These are phyloP conservation scores for Canis aureus DNA, from an alignment of 2,113 vertebrate genomes.

Conservation along the genomic window DNA sequence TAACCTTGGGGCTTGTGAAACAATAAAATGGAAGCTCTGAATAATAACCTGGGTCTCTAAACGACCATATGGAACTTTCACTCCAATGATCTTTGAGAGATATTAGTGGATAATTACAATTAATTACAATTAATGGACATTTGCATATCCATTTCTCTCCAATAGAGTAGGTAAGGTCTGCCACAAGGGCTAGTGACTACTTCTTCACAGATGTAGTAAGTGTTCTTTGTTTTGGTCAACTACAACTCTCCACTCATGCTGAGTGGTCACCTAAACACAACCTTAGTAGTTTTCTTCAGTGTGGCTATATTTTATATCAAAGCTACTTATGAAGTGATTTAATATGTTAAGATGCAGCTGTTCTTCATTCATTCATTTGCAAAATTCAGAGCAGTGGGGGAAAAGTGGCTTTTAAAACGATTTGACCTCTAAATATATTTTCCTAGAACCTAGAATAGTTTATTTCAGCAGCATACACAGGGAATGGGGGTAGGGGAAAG, in stretches of 20 bases:
- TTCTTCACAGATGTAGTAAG: neutral
- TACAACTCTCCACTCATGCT: neutral
- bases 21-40: neutral
- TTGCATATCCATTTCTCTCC: neutral
- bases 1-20: neutral
- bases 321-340: neutral
- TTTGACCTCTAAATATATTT: neutral
- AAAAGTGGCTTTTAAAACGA: neutral
- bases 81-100: neutral
- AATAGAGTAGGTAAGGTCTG: neutral
- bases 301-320: neutral
- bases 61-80: neutral
- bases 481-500: neutral
- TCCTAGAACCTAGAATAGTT: neutral
- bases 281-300: neutral
- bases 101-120: neutral
- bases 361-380: neutral
- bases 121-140: neutral
- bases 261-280: neutral
- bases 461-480: neutral
- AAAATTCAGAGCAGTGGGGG: neutral
- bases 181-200: neutral
- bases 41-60: neutral
- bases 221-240: neutral
- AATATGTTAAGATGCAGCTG: neutral